A percentile compares a stretch with the other conserved stretches of the same genome.
Conservation (phyloP, 2,888 invertebrate genomes). For the Trichopoda pennipes region DNA sequence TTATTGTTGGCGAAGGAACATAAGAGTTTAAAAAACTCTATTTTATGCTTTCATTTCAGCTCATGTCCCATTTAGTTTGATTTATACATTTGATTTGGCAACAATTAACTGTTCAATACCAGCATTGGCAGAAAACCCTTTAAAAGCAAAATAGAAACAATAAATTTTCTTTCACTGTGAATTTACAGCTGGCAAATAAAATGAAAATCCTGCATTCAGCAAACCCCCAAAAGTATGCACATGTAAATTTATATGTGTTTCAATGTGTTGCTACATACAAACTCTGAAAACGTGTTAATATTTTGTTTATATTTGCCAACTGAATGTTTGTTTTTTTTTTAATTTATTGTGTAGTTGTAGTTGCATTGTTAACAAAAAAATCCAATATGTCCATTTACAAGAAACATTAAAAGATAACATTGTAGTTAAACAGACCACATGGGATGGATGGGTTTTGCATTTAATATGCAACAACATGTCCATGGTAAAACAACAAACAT, state of each 20-base stretch:
- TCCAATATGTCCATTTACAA: conserved; percentile 13
- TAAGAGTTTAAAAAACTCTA: background rate
- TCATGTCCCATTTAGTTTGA: conserved; percentile 35
- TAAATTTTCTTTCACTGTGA: background rate
- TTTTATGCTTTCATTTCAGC: background rate
- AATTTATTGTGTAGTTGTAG: background rate
- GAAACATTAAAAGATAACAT: conserved; percentile 11
- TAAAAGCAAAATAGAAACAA: too few species aligned
- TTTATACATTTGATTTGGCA: conserved; percentile 43
- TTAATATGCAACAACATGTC: too few species aligned
- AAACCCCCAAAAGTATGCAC: conserved; percentile 46
- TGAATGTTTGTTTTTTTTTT: conserved; percentile 22
- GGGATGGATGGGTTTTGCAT: background rate
- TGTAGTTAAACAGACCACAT: background rate
- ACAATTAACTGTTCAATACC: conserved; percentile 2
- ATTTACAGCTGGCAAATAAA: conserved; percentile 3
- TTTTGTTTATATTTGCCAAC: conserved; percentile 53
- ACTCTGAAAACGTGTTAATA: conserved; percentile 46
- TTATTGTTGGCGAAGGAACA: too few species aligned
- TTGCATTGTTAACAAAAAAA: conserved; percentile 16
- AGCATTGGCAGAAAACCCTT: too few species aligned
- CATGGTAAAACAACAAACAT: too few species aligned
- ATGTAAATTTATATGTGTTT: conserved; percentile 12
- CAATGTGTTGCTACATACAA: conserved; percentile 33
- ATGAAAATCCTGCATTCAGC: background rate